Conservation (phyloP, 1,140 invertebrate genomes). For the Cherax destructor region DNA sequence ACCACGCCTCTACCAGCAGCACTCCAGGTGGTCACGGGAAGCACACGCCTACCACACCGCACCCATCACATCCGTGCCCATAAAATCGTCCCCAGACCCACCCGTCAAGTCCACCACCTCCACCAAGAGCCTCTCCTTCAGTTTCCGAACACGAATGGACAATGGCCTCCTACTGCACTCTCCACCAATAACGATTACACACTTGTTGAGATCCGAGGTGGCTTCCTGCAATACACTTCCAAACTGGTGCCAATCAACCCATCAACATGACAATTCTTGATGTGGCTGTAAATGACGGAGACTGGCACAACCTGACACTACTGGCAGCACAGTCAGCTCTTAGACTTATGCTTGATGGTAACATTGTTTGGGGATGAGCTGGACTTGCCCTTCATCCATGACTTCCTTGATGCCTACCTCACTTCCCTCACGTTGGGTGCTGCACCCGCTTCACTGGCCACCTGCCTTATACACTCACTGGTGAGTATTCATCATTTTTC, state of each 20-base stretch:
- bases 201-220: conserved; percentile 82
- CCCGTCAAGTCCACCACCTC: conserved; percentile 72
- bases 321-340: conserved; percentile 81
- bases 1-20: conserved; percentile 84
- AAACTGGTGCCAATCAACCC: conserved; percentile 80
- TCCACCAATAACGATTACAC: conserved; percentile 91
- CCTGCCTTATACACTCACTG: conserved; percentile 49
- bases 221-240: conserved; percentile 76
- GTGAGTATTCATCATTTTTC: conserved; percentile 36
- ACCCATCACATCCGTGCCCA: conserved; percentile 59
- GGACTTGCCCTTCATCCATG: conserved; percentile 88
- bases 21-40: conserved; percentile 80
- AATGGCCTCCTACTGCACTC: conserved; percentile 88
- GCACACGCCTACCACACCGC: conserved; percentile 66
- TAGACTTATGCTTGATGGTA: conserved; percentile 83
- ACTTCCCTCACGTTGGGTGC: conserved; percentile 87
- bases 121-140: conserved; percentile 84
- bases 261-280: conserved; percentile 87
- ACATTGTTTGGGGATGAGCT: conserved; percentile 87
- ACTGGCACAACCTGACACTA: conserved; percentile 90
- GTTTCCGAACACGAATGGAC: conserved; percentile 86
- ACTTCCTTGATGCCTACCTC: conserved; percentile 93
- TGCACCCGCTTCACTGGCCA: conserved; percentile 73
- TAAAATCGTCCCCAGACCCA: conserved; percentile 62
- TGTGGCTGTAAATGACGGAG: conserved; percentile 81